Conservation (phyloP, 2,113 vertebrate species). For the Scytalopus superciliaris region DNA sequence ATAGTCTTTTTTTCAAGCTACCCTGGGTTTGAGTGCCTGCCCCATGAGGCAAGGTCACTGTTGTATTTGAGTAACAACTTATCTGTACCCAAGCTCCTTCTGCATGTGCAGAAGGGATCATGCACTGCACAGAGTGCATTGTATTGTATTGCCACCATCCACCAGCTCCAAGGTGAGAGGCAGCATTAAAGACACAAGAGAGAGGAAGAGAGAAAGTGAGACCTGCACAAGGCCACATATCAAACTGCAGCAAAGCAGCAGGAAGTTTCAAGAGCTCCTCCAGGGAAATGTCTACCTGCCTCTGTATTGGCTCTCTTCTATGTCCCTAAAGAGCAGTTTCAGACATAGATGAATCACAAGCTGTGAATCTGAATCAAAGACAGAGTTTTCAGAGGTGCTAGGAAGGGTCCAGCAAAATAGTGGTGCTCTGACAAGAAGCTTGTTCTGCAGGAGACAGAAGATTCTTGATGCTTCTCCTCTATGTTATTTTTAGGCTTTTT, state of each 20-base stretch:
- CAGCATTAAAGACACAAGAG: not conserved
- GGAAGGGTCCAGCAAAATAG: not conserved
- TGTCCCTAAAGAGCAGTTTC: not conserved
- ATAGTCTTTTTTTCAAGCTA: not conserved
- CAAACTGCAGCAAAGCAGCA: not conserved
- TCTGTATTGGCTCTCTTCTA: not conserved
- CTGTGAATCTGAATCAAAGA: not conserved
- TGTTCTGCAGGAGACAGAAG: not conserved
- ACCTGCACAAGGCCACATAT: not conserved
- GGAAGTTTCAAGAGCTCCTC: not conserved
- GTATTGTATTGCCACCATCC: not conserved
- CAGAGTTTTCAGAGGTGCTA: not conserved
- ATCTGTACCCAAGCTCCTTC: not conserved
- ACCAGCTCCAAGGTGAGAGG: not conserved
- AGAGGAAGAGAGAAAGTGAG: not conserved
- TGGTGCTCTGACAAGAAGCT: not conserved
- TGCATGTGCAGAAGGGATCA: not conserved
- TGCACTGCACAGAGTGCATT: not conserved
- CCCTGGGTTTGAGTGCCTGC: not conserved
- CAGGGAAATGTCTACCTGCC: not conserved
- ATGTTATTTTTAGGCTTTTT: not conserved
- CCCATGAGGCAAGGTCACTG: not conserved
- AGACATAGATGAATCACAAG: not conserved
- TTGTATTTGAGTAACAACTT: not conserved
- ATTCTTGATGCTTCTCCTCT: not conserved